Conservation (phyloP, 2,113 vertebrate genomes). For the Morphnarchus princeps region DNA sequence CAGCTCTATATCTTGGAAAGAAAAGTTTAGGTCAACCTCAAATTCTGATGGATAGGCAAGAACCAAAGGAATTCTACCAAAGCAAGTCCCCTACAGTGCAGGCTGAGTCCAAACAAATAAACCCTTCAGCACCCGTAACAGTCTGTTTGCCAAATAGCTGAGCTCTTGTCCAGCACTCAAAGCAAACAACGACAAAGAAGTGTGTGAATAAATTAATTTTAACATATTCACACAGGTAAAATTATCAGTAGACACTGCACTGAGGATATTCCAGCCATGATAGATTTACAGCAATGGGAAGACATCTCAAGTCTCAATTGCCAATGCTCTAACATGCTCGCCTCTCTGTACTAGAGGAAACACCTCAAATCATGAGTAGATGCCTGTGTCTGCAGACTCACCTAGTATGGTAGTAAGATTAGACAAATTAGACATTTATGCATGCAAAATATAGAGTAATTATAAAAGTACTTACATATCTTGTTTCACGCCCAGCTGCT, state of each 20-base stretch:
- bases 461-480: constrained; percentile 85
- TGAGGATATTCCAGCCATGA: background rate
- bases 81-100: background rate
- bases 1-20: background rate
- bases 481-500: constrained; percentile 90
- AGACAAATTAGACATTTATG: background rate
- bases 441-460: background rate
- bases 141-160: background rate
- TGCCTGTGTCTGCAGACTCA: background rate
- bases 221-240: background rate
- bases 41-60: background rate
- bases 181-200: background rate
- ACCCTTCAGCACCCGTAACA: background rate
- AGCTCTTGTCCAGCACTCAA: background rate
- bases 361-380: background rate
- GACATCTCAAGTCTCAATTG: background rate
- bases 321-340: background rate
- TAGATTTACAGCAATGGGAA: background rate
- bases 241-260: background rate
- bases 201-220: background rate
- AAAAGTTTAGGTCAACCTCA: background rate
- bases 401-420: background rate
- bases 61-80: background rate
- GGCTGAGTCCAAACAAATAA: background rate
- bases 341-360: background rate